Conservation (phyloP, 1,140 invertebrate species). For the Pantala flavescens region DNA sequence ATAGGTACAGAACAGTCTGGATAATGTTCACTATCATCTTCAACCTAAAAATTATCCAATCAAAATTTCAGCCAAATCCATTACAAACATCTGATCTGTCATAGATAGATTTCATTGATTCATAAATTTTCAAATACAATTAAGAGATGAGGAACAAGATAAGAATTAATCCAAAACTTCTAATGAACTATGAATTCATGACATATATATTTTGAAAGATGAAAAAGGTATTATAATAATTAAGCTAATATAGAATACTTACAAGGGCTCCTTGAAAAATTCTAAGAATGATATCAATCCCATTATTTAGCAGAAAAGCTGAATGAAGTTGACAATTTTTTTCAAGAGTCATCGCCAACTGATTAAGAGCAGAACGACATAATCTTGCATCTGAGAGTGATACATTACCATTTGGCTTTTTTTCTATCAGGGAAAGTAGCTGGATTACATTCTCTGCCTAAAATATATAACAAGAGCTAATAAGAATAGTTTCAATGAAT, state of each 20-base stretch:
- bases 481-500: too few relatives aligned
- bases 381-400: slow-evolving; percentile 40
- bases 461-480: not conserved
- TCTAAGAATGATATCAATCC: slow-evolving; percentile 32
- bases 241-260: slow-evolving; percentile 15
- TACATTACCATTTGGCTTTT: not conserved
- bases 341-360: slow-evolving; percentile 46
- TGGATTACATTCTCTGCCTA: not conserved
- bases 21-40: slow-evolving; percentile 48
- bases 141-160: too few relatives aligned
- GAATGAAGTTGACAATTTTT: slow-evolving; percentile 39
- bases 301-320: slow-evolving; percentile 39
- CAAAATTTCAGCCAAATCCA: slow-evolving; percentile 26
- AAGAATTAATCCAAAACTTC: too few relatives aligned
- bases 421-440: not conserved
- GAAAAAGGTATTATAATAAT: too few relatives aligned
- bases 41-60: slow-evolving; percentile 36
- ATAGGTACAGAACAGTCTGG: slow-evolving; percentile 52
- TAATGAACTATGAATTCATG: not conserved
- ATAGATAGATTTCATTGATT: too few relatives aligned
- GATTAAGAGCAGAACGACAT: slow-evolving; percentile 44
- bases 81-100: too few relatives aligned
- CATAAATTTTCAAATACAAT: too few relatives aligned
- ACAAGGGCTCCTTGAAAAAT: slow-evolving; percentile 33
- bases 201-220: too few relatives aligned